Conservation (phyloP, 1,140 invertebrate genomes). For the Sarcophaga bullata region DNA sequence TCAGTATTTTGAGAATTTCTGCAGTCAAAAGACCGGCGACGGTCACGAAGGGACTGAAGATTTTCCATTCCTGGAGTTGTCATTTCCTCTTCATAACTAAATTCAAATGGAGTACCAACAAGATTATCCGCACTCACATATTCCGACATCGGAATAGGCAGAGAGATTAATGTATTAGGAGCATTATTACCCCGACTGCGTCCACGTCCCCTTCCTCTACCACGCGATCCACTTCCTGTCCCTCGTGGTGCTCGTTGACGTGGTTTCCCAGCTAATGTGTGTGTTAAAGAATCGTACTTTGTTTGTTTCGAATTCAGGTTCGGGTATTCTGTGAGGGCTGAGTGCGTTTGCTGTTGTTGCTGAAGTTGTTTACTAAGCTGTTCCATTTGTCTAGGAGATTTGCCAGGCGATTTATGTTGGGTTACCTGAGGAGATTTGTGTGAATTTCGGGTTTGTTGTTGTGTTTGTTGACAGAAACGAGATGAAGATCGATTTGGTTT, state of each 20-base stretch:
- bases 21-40: slow-evolving; percentile 79
- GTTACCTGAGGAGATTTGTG: slow-evolving; percentile 72
- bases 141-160: slow-evolving; percentile 61
- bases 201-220: slow-evolving; percentile 76
- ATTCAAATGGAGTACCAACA: slow-evolving; percentile 86
- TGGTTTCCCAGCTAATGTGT: slow-evolving; percentile 63
- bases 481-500: slow-evolving; percentile 50
- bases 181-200: slow-evolving; percentile 52
- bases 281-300: slow-evolving; percentile 60
- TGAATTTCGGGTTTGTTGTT: slow-evolving; percentile 47
- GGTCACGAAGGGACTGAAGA: slow-evolving; percentile 81
- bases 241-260: slow-evolving; percentile 69
- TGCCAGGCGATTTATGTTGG: slow-evolving; percentile 75
- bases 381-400: slow-evolving; percentile 74
- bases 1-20: slow-evolving; percentile 68
- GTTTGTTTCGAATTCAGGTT: slow-evolving; percentile 38
- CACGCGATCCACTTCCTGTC: slow-evolving; percentile 70
- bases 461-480: slow-evolving; percentile 46
- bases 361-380: slow-evolving; percentile 48
- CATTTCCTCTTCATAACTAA: slow-evolving; percentile 84
- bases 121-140: slow-evolving; percentile 73
- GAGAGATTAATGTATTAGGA: slow-evolving; percentile 50
- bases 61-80: slow-evolving; percentile 80
- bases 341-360: slow-evolving; percentile 47
- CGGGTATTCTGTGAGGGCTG: slow-evolving; percentile 46